These are phyloP conservation scores for Pelmatolapia mariae DNA, from an alignment of 2,113 vertebrate species.

Conservation along the genomic window DNA sequence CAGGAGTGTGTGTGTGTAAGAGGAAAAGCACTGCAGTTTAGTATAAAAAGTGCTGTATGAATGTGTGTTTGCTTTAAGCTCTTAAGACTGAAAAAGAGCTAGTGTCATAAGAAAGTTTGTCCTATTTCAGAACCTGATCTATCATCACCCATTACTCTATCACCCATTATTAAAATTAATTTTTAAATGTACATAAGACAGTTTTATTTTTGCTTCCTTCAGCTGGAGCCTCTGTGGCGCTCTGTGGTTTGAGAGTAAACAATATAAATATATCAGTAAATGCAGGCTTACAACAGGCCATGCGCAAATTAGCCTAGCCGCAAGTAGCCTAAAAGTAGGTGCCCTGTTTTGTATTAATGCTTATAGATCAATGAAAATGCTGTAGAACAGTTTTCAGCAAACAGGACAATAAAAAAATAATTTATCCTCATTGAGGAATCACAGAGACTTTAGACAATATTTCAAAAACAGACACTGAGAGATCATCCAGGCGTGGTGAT, in stretches of 20 bases:
- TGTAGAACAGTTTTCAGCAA: neutral
- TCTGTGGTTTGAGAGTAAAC: neutral
- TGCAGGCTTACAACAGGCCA: neutral
- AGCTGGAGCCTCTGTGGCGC: neutral
- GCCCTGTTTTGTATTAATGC: neutral
- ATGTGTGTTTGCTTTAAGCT: neutral
- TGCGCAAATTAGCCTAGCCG: neutral
- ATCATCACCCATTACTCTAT: neutral
- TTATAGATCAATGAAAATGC: neutral
- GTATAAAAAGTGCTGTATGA: neutral
- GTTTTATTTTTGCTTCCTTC: neutral
- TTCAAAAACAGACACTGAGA: neutral
- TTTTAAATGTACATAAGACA: neutral
- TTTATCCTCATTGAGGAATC: neutral
- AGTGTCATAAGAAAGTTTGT: neutral
- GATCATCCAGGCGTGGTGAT: neutral
- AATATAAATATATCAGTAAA: neutral
- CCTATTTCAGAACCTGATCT: neutral
- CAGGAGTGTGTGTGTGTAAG: neutral
- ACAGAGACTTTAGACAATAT: neutral
- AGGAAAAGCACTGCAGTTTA: neutral
- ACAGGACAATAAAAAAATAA: neutral
- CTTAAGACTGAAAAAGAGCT: neutral
- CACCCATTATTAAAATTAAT: neutral
- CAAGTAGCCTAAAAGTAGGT: neutral